Evolutionary conservation across 1,140 invertebrate genomes (phyloP), one percentile per base, ranked within the genome.

Genomic region (Phymastichus coffea): DNA sequence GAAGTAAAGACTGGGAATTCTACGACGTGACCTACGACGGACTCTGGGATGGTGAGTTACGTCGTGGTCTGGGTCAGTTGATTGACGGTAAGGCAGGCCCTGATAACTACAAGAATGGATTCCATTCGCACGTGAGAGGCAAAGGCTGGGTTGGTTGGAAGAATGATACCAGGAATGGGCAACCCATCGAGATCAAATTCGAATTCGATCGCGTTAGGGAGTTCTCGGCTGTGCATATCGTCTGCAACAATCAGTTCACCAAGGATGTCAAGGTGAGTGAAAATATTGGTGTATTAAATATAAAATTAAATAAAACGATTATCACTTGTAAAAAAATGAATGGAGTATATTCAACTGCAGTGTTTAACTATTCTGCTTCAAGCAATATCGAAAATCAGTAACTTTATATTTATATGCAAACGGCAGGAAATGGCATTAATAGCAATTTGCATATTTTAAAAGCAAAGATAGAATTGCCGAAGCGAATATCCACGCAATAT

Each of bases 71-170:
- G 2, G 90, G 90, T 20, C 87, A 88, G 66, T 75, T 92, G 52
- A 86, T 83, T 12, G 90, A 92, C 71, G 89, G 89, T 14, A 82
- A 79, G 65, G 75, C 81, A 8, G 89, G 89, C 0, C 81, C 84
- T 2, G 85, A 87, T 60, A 87, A 90, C 74, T 92, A 90, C 74
- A 88, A 89, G 72, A 78, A 84, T 53, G 85, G 85, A 53, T 83
- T 82, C 44, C 81, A 83, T 56, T 80, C 81, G 44, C 83, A 86
- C 37, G 81, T 77, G 79, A 78, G 80, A 22, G 61, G 62, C 12
- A 87, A 88, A 70, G 87, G 89, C 20, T 97, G 94, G 94, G 88
- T 96, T n/a, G 94, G 93, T 1, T 96, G 94, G 93, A 84, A 86
- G 61, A 94, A 93, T 77, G 91, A 94, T 65, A 83, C 84, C 0